Evolutionary conservation across 2,888 invertebrate species (phyloP), one percentile per base, ranked within the genome.

Genomic region (Metallyticus violacea): DNA sequence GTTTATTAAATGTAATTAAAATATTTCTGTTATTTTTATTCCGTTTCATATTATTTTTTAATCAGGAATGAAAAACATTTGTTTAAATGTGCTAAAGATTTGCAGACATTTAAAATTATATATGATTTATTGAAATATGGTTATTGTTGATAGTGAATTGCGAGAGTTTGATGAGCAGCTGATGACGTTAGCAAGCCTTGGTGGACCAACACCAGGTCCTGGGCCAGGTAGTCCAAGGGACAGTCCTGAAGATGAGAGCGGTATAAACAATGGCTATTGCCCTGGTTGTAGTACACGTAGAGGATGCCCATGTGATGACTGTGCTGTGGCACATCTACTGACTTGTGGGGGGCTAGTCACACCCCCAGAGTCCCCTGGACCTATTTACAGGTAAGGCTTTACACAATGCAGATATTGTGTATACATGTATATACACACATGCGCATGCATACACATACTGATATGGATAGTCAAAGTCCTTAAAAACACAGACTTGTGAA

Each of bases 141-240:
- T 7, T 40, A 30, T 30, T 40, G 40, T 62, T 86, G 88, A 9
- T 76, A 90, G 90, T 28, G 90, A 90, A 83, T 87, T 89, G 25
- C 88, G 89, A 80, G 90, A 90, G 79, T 88, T 87, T 6, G 89
- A 89, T 77, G 89, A 89, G n/a, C 89, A 89, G 77, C 84, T 90
- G 77, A 88, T 89, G 26, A 88, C 88, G 25, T 86, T 89, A 26
- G 88, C 88, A 7, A 85, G 77, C 28, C 85, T 87, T 81, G 79
- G 87, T 26, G 81, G 86, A 62, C 83, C 83, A 9, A 27, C 83
- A 1, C 27, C 83, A 83, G 83, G 83, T 6, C 83, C 83, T 77
- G 79, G 81, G 6, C 85, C 86, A 25, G 85, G 87, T 7, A 85
- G 86, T 26, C 85, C 85, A 62, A 78, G 86, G 25, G 85, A 86